Percentiles rank a stretch among this genome's conserved stretches.
These are phyloP conservation scores for Boloria selene DNA, from an alignment of 2,888 invertebrate genomes.

Conservation along the genomic window DNA sequence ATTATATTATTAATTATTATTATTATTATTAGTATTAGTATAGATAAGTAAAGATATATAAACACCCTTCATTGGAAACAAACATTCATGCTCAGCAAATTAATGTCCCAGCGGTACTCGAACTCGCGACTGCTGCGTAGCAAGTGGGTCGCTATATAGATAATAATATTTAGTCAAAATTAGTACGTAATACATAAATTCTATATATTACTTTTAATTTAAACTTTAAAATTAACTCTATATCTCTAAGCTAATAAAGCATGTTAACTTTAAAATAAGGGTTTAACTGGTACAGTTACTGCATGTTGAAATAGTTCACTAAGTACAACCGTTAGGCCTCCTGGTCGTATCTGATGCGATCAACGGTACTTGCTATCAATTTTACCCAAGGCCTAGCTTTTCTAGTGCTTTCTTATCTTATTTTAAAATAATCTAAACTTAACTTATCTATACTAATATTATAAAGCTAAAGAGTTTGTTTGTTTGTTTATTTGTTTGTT, in stretches of 20 bases:
- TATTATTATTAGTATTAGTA: too few species aligned
- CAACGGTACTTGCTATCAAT: conserved; percentile 18
- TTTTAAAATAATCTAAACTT: not conserved
- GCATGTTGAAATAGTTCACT: conserved; percentile 28
- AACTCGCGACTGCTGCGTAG: too few species aligned
- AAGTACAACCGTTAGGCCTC: conserved; percentile 24
- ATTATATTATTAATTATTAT: too few species aligned
- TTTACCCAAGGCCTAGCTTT: conserved; percentile 6
- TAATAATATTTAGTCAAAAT: too few species aligned
- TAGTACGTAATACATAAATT: not conserved
- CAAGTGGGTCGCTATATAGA: too few species aligned
- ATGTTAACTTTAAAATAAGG: conserved; percentile 22
- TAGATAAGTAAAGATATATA: too few species aligned
- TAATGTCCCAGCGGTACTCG: too few species aligned
- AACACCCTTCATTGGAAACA: too few species aligned
- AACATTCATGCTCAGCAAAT: too few species aligned
- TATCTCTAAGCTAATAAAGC: not conserved
- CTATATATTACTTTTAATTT: not conserved
- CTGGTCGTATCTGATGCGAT: not conserved
- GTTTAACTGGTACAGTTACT: conserved; percentile 34
- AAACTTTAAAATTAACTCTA: not conserved
- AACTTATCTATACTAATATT: not conserved
- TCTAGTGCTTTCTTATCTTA: not conserved
- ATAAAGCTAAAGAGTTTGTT: too few species aligned
- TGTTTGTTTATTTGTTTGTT: too few species aligned